Conservation (phyloP, 2,797 vertebrate species). For the Hippopotamyrus pictus region DNA sequence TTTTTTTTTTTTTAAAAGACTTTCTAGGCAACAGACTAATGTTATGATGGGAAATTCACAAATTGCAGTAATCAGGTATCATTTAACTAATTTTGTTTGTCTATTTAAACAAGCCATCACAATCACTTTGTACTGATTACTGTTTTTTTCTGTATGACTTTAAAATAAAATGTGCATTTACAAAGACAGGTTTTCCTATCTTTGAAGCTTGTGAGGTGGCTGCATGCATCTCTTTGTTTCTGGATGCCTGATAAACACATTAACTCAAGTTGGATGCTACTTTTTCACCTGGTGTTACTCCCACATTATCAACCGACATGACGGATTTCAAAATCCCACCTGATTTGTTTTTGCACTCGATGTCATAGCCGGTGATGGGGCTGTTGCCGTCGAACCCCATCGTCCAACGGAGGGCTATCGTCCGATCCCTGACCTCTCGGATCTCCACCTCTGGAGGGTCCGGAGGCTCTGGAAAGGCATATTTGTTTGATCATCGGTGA, state of each 20-base stretch:
- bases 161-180: not conserved
- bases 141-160: not conserved
- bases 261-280: not conserved
- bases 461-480: slow-evolving; percentile 74
- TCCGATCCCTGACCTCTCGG: slow-evolving; percentile 88
- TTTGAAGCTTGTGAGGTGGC: not conserved
- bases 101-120: not conserved
- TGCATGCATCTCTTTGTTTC: not conserved
- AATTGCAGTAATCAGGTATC: not conserved
- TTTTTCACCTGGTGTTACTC: not conserved
- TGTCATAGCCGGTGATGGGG: slow-evolving; percentile 95
- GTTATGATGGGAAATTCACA: not conserved
- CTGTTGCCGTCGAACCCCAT: slow-evolving; percentile 99
- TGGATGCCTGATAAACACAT: not conserved
- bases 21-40: not conserved
- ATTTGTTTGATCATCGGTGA: not conserved
- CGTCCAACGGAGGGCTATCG: slow-evolving; percentile 94
- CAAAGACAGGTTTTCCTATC: not conserved
- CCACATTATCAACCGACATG: not conserved
- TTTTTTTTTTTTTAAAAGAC: not conserved
- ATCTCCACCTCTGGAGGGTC: slow-evolving; percentile 97
- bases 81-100: not conserved
- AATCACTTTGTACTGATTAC: not conserved
- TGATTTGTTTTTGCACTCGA: slow-evolving; percentile 98
- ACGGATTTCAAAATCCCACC: slow-evolving; percentile 53